Conservation (phyloP, 2,113 vertebrate species). For the Labeo catla region DNA sequence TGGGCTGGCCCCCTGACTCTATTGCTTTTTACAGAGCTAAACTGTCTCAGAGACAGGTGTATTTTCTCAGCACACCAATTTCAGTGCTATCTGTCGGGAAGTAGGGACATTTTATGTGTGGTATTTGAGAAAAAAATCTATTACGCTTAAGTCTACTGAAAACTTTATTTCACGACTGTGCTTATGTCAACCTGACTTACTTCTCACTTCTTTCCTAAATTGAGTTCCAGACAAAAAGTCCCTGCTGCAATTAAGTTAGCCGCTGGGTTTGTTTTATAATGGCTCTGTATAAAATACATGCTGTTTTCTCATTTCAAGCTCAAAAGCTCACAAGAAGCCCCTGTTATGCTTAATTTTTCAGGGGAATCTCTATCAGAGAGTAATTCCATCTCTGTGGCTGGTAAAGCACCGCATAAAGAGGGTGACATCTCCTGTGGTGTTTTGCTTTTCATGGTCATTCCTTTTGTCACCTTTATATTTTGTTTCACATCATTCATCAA, state of each 20-base stretch:
- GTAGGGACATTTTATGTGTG: background rate
- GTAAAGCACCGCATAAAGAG: background rate
- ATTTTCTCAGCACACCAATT: background rate
- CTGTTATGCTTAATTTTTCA: background rate
- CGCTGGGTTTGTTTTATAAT: background rate
- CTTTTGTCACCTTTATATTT: conserved; percentile 35
- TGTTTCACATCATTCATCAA: conserved; percentile 39
- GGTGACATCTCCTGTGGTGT: background rate
- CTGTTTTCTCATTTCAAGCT: background rate
- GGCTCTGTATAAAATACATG: background rate
- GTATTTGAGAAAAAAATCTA: background rate
- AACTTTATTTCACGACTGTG: background rate
- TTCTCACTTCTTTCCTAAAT: background rate
- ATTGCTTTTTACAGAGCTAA: background rate
- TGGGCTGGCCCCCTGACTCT: background rate
- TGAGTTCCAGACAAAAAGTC: background rate
- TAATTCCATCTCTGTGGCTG: background rate
- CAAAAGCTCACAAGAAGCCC: background rate
- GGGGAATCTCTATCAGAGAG: background rate
- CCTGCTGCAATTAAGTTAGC: background rate
- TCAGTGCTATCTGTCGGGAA: background rate
- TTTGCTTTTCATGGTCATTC: conserved; percentile 1
- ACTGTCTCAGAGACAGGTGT: background rate
- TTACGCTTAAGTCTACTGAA: background rate
- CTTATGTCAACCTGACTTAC: background rate